Percentiles rank a stretch among this genome's conserved stretches.
Conservation (phyloP, 2,113 vertebrate species). For the Brachyhypopomus gauderio region DNA sequence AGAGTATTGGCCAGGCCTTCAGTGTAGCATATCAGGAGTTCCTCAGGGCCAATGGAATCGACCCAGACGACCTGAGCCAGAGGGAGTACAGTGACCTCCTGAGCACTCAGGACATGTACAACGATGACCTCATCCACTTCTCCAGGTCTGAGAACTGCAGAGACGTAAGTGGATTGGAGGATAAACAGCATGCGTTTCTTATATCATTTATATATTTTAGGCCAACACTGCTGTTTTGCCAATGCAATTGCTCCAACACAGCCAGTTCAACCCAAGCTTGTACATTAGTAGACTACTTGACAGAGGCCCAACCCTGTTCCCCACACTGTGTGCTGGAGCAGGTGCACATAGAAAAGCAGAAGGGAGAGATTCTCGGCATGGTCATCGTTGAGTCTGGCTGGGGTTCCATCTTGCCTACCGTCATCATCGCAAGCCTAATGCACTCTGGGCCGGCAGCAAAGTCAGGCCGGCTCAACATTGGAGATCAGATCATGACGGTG, state of each 20-base stretch:
- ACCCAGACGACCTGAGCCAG: conserved; percentile 96
- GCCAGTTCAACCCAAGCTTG: neutral
- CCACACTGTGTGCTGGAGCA: conserved; percentile 55
- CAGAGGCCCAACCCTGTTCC: neutral
- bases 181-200: neutral
- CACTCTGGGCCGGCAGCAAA: conserved; percentile 93
- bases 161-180: conserved; percentile 80
- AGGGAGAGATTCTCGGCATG: conserved; percentile 93
- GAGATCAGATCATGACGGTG: conserved; percentile 98
- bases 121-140: conserved; percentile 98
- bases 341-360: conserved; percentile 98
- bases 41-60: conserved; percentile 93
- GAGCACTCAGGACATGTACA: conserved; percentile 99
- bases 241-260: neutral
- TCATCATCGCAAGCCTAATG: conserved; percentile 99
- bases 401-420: conserved; percentile 96
- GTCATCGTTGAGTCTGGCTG: conserved; percentile 98
- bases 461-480: conserved; percentile 93
- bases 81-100: conserved; percentile 97
- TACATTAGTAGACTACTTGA: neutral
- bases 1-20: conserved; percentile 97
- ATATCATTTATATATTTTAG: too few species aligned
- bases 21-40: conserved; percentile 98
- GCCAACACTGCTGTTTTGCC: neutral
- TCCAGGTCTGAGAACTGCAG: conserved; percentile 99